Base-by-base conservation (phyloP, 2,888 invertebrate genomes). In the Flabesymbios commensalis region DNA sequence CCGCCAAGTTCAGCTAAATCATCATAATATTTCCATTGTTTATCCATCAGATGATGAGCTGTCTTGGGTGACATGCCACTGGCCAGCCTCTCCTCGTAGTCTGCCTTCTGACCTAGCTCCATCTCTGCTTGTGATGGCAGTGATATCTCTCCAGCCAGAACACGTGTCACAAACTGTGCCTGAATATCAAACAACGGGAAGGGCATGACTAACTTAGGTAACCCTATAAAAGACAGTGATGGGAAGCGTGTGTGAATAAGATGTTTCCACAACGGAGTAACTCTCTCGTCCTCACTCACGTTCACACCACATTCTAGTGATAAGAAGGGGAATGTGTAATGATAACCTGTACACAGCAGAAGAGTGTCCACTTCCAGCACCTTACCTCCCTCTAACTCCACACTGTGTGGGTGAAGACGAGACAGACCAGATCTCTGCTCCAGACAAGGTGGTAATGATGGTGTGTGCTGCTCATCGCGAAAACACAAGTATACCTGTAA, bases 261-360 rank as follows among this genome's bases (percentile, higher is more conserved):
- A 78, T 93, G 94, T 77, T 93, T 92, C 85, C 91, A 93, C 0
- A 94, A 86, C 0, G 91, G 90, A 73, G 88, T 88, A n/a, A 94
- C 89, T 84, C 88, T 90, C 78, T 92, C 91, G 61, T 91, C 88
- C 49, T 90, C 88, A 2, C 92, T 89, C 26, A 80, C 83, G 51
- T 93, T 86, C 2, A 87, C 88, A 78, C 92, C 91, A 26, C 24
- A 29, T 2, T 29, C 29, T 1, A 24, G 33, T 4, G 53, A 53
- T n/a, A n/a, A n/a, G 83, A 92, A 92, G 28, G 91, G 90, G 80
- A 90, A 92, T 66, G 87, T 87, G 83, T 89, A 92, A 60, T 87
- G 85, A 78, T 91, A 92, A 0, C 92, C 90, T 75, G 92, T 92
- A 75, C 90, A 90, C 75, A 88, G 87, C 67, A 92, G 84, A 24